Evolutionary conservation across 2,113 vertebrate species (phyloP), one percentile per base, ranked within the genome.

Genomic region (Oryzias celebensis): DNA sequence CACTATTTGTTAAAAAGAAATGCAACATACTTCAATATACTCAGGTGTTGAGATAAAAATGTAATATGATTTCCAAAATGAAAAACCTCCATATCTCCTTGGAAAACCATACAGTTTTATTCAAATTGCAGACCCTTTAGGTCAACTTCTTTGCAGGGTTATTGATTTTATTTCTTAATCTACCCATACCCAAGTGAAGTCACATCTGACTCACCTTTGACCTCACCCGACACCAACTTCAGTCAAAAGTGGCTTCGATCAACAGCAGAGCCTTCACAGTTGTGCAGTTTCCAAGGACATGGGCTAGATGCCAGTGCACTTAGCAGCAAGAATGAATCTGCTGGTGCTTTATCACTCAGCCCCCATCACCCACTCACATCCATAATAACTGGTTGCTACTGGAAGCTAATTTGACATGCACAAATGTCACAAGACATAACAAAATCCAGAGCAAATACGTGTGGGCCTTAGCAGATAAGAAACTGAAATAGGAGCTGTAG

Each of bases 241-340:
- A 31, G 17, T 47, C 53, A 5, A 53, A 57, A 54, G 41, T 8
- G 14, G 49, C 28, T 62, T 18, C 2, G 4, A 46, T 45, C 20
- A 58, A 24, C 63, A 58, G 48, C n/a, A 55, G 56, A 45, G 23
- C 14, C 12, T 65, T 58, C 22, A 0, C 20, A 14, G 2, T 48
- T 22, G 12, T 69, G 55, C 12, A 44, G 16, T 58, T 61, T 59
- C 42, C 23, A 4, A 13, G 14, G 28, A 57, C 36, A 17, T 8
- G 80, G 73, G 73, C 61, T n/a, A 14, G 4, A 56, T 52, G 78
- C 73, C 71, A 72, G 5, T 22, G 62, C 63, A 78, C 80, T 66
- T 84, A 71, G 71, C 58, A 57, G 50, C 10, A 55, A 54, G 41
- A 70, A 65, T 54, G 10, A 74, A 55, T 75, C 54, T 57, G 7